Evolutionary conservation across 2,113 vertebrate genomes (phyloP), one percentile per base, ranked within the genome.

Genomic region (Catagonus wagneri): DNA sequence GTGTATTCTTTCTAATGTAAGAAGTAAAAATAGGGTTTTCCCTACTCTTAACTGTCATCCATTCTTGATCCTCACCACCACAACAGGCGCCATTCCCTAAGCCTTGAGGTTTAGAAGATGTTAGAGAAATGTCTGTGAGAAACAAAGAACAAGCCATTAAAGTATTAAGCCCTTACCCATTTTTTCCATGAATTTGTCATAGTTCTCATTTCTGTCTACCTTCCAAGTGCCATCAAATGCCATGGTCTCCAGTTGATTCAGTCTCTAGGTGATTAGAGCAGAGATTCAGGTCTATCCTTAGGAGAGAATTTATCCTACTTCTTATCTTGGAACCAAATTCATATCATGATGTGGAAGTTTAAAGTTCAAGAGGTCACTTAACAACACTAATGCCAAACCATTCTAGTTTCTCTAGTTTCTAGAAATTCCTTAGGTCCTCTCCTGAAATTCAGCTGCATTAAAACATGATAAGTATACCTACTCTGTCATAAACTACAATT

Each of bases 121-220:
- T 72, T 66, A 66, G 39, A 61, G 79, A 74, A 56, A 23, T 11
- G 10, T 19, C 36, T 32, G 9, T 61, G n/a, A 72, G 39, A 54
- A 83, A 44, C 16, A 10, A 29, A 75, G 66, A 44, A 52, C 13
- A 61, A 76, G 54, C 12, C 39, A 3, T 23, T 11, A 2, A 44
- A 66, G 8, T 36, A 90, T 29, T 11, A 72, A 69, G 60, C 29
- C 9, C 93, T 99, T 98, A 99, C 99, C 99, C 99, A 99, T 99
- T 14, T 98, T 61, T 91, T 99, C 99, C 99, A 99, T 99, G 97
- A 99, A 99, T 96, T 99, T 99, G 60, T 99, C 99, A 74, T 99
- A 99, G 98, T 99, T 99, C 36, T 99, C 99, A 61, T 22, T 99
- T 69, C 93, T 98, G 83, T 99, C 99, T 2, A 98, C 81, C 96